Percentiles rank a stretch among this genome's conserved stretches.
Evolutionary conservation across 2,113 vertebrate genomes (phyloP).

Genomic region (Coptodon rendalli): DNA sequence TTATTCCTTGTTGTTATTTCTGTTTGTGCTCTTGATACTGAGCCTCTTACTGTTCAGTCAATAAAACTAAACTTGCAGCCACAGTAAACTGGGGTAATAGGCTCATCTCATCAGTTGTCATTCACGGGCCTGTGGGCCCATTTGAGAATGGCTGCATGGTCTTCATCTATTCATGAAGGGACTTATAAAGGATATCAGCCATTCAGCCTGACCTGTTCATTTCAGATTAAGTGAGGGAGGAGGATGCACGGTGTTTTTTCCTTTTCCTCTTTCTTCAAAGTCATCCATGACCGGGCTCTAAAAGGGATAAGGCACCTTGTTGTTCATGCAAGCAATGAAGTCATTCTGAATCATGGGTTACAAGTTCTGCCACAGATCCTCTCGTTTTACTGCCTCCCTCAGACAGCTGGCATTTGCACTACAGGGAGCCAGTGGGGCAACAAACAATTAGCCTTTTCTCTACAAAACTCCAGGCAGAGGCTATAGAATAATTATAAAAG

Average conservation of each 20-base stretch:
- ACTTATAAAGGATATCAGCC: conserved; percentile 35
- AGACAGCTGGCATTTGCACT: conserved; percentile 53
- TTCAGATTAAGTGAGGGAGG: conserved; percentile 27
- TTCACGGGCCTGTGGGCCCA: conserved; percentile 24
- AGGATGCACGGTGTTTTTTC: neutral
- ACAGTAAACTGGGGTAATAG: conserved; percentile 29
- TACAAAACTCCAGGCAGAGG: conserved; percentile 28
- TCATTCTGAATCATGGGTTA: conserved; percentile 52
- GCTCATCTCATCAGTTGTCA: conserved; percentile 52
- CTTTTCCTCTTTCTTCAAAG: conserved; percentile 18
- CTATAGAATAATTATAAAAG: conserved; percentile 16
- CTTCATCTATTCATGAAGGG: conserved; percentile 7
- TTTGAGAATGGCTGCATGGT: conserved; percentile 17
- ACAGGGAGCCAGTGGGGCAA: conserved; percentile 30
- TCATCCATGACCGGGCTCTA: conserved; percentile 26
- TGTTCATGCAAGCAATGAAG: conserved; percentile 45
- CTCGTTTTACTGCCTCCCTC: conserved; percentile 35
- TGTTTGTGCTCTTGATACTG: conserved; percentile 22
- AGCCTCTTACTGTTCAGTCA: conserved; percentile 48
- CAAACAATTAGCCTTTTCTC: conserved; percentile 59
- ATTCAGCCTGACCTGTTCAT: neutral
- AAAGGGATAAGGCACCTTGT: conserved; percentile 26
- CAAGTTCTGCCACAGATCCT: conserved; percentile 24
- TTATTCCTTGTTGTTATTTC: conserved; percentile 57
- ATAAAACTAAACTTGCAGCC: conserved; percentile 50